A percentile compares a stretch with the other conserved stretches of the same genome.
These are phyloP conservation scores for Tetropium fuscum DNA, from an alignment of 2,888 invertebrate species.

Conservation along the genomic window DNA sequence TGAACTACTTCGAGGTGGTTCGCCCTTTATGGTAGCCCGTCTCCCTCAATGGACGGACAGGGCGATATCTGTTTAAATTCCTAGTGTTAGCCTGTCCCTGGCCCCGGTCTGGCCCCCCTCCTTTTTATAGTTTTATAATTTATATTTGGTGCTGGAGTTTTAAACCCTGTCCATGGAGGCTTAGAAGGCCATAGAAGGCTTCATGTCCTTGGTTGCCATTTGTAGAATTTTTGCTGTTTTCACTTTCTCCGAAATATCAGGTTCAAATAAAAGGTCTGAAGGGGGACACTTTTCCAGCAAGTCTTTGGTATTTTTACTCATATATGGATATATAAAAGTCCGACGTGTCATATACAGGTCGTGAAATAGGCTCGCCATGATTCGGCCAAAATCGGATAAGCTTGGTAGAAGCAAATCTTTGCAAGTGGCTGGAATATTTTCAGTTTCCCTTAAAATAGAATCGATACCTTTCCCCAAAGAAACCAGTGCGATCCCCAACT, in stretches of 20 bases:
- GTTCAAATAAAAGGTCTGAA: conserved; percentile 24
- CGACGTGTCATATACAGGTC: conserved; percentile 23
- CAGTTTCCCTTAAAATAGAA: background rate
- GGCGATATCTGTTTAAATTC: conserved; percentile 7
- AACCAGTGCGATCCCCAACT: background rate
- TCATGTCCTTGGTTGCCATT: background rate
- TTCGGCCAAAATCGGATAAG: background rate
- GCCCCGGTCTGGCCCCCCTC: background rate
- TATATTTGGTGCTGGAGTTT: too few relatives aligned
- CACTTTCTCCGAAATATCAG: conserved; percentile 26
- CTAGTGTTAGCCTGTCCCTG: background rate
- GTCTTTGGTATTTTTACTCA: conserved; percentile 24
- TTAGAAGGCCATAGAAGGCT: too few relatives aligned
- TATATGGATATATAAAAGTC: conserved; percentile 21
- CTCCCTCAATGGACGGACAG: background rate
- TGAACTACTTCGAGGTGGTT: background rate
- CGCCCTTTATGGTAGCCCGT: background rate
- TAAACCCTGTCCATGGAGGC: background rate
- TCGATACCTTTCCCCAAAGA: background rate
- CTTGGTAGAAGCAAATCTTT: background rate
- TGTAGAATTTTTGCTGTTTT: background rate
- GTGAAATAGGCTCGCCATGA: conserved; percentile 11
- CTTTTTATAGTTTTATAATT: background rate
- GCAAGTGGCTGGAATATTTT: background rate
- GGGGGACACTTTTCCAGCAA: conserved; percentile 23